A percentile compares a stretch with the other conserved stretches of the same genome.
Conservation (phyloP, 2,888 invertebrate genomes). For the Arrhopalites spinosus region DNA sequence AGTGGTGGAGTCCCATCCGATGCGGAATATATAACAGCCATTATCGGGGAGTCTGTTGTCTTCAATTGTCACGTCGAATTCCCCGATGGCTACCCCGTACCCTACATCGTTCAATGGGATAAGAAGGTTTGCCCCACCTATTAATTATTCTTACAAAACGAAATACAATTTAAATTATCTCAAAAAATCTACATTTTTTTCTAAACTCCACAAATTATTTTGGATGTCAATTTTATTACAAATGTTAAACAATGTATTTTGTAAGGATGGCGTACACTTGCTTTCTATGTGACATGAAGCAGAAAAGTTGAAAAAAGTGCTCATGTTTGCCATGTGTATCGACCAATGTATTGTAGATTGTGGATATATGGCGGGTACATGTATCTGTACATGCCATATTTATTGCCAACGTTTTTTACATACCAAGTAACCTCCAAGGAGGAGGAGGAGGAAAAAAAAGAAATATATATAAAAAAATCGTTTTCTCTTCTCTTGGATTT, state of each 20-base stretch:
- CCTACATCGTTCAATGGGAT: slow-evolving; percentile 98
- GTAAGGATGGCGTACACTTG: not conserved
- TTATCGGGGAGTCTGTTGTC: slow-evolving; percentile 94
- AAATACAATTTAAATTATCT: too few species aligned
- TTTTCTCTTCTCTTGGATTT: not conserved
- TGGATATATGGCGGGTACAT: not conserved
- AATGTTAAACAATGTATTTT: not conserved
- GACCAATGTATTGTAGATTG: not conserved
- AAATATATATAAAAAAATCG: slow-evolving; percentile 1
- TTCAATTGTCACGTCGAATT: slow-evolving; percentile 98
- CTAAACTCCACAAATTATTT: not conserved
- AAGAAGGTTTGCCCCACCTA: slow-evolving; percentile 83
- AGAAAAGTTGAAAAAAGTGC: not conserved
- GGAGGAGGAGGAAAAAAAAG: too few species aligned
- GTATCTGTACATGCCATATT: not conserved
- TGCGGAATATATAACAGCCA: slow-evolving; percentile 95
- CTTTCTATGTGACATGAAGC: too few species aligned
- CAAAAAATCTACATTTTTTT: too few species aligned
- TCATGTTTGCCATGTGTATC: not conserved
- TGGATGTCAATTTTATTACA: too few species aligned
- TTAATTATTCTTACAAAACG: too few species aligned
- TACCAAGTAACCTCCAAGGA: slow-evolving; percentile 19
- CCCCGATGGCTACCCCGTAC: slow-evolving; percentile 92
- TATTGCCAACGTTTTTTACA: slow-evolving; percentile 11
- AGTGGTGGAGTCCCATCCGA: slow-evolving; percentile 61